Evolutionary conservation across 2,888 invertebrate genomes (phyloP), one percentile per base, ranked within the genome.

Genomic region (Ypsolopha sequella): DNA sequence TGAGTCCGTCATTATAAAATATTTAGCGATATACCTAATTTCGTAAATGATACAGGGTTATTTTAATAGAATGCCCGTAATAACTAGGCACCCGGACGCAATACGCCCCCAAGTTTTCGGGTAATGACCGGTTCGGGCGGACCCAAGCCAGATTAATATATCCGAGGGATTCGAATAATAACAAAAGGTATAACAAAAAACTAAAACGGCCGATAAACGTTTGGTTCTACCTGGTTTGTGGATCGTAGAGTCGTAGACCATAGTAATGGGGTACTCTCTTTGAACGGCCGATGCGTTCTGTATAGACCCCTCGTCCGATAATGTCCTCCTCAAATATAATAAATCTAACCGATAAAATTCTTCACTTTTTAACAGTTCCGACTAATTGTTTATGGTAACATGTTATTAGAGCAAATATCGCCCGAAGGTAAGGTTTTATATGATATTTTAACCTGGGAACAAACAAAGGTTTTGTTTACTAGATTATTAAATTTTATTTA

Each of bases 21-120:
- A 85, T 86, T 86, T 86, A 86, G 84, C 85, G 80, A 80, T 79
- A 71, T 72, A 75, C 73, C 81, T 78, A 81, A 86, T 85, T 86
- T 81, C 60, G 68, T 77, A 80, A 84, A 85, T 80, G 76, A 81
- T 80, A 77, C 74, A 13, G 72, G 69, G 75, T 70, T 75, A 80
- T 81, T 85, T 81, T 80, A 80, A 79, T 81, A 85, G 80, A 81
- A 77, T 69, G 76, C 65, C 71, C 71, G 66, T 85, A 86, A 86
- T 86, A 82, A 82, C 77, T 78, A 80, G 76, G 80, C 80, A 81
- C 68, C 80, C 79, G 80, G 70, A 75, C 80, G 73, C 71, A 76
- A 69, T 74, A 84, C 86, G 86, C 86, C 85, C 85, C 77, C 64
- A 75, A 80, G 77, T 85, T 86, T 82, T 24, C 70, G 61, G 68